Conservation (phyloP, 2,113 vertebrate genomes). For the Onychostoma macrolepis region DNA sequence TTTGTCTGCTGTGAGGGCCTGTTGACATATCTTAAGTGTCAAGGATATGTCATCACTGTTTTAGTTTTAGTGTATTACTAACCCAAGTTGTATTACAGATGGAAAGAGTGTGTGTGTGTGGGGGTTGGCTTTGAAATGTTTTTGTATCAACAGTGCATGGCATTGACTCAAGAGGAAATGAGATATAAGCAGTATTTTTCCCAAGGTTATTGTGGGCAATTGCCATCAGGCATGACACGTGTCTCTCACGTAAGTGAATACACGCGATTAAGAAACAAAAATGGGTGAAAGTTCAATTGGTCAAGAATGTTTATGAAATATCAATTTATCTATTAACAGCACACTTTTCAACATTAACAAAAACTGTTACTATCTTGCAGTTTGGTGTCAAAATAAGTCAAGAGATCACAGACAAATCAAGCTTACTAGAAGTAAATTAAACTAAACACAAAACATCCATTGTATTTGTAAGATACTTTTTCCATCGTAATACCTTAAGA, state of each 20-base stretch:
- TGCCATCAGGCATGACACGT: neutral
- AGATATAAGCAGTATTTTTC: slow-evolving; percentile 24
- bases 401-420: slow-evolving; percentile 2
- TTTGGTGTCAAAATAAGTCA: neutral
- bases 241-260: neutral
- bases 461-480: slow-evolving; percentile 2
- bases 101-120: neutral
- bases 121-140: neutral
- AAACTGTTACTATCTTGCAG: slow-evolving; percentile 15
- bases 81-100: neutral
- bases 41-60: slow-evolving; percentile 21
- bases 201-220: neutral
- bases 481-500: slow-evolving; percentile 17
- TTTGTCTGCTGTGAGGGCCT: slow-evolving; percentile 53
- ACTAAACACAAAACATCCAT: slow-evolving; percentile 22
- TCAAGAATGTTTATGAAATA: slow-evolving; percentile 45
- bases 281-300: slow-evolving; percentile 13
- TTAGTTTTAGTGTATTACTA: neutral
- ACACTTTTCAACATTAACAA: slow-evolving; percentile 44
- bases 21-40: slow-evolving; percentile 45
- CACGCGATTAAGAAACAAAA: neutral
- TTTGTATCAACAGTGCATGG: neutral
- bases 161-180: slow-evolving; percentile 31
- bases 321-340: slow-evolving; percentile 27
- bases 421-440: slow-evolving; percentile 22